A percentile compares a stretch with the other conserved stretches of the same genome.
phyloP scores from a whole-genome alignment of 2,888 invertebrate species.

The Hipparchia semele region DNA sequence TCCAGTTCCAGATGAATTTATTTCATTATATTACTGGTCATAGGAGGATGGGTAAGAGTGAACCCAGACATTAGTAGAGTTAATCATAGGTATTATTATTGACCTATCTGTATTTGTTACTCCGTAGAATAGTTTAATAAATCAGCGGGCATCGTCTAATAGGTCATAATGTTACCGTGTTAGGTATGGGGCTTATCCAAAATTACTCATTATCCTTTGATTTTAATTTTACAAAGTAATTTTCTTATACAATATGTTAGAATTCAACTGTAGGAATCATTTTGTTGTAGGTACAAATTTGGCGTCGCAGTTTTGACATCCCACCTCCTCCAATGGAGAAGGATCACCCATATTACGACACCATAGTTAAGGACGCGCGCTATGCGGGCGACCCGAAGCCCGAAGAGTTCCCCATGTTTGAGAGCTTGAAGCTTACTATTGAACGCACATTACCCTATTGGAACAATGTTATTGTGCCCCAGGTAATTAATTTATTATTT shows the following conservation, averaged over 20 bases:
- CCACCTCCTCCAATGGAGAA: constrained; percentile 92
- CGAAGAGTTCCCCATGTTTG: constrained; percentile 91
- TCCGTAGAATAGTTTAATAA: too few relatives aligned
- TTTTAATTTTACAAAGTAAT: too few relatives aligned
- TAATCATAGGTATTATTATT: too few relatives aligned
- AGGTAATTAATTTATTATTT: constrained; percentile 54
- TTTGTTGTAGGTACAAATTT: constrained; percentile 86
- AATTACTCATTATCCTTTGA: too few relatives aligned
- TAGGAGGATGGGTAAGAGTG: too few relatives aligned
- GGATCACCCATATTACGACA: constrained; percentile 88
- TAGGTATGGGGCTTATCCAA: too few relatives aligned
- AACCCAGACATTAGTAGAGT: too few relatives aligned
- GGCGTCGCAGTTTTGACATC: constrained; percentile 92
- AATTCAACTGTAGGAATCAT: background rate
- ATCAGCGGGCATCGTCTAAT: too few relatives aligned
- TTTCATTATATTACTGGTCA: too few relatives aligned
- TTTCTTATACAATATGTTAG: background rate
- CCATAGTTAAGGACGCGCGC: constrained; percentile 89
- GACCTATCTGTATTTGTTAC: too few relatives aligned
- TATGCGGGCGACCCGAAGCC: constrained; percentile 88
- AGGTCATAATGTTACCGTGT: too few relatives aligned
- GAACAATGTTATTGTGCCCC: constrained; percentile 91
- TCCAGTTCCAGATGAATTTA: too few relatives aligned
- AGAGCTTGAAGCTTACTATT: constrained; percentile 92
- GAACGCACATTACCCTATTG: constrained; percentile 93